Percentiles rank a stretch among this genome's conserved stretches.
Conservation (phyloP, 2,113 vertebrate genomes). For the Nibea coibor region DNA sequence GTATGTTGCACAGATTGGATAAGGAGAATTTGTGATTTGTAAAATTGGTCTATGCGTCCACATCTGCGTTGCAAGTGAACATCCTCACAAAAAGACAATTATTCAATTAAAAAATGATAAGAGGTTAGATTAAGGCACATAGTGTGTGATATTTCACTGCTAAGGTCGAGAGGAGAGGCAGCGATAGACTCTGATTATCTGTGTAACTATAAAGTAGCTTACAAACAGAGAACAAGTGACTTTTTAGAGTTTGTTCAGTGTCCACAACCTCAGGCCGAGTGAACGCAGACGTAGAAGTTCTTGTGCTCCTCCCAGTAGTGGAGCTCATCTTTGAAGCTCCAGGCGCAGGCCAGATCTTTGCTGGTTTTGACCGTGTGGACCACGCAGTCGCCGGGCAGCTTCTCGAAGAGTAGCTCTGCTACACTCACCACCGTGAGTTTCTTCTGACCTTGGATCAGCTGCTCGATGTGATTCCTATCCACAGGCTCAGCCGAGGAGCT, state of each 20-base stretch:
- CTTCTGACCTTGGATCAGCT: constrained; percentile 79
- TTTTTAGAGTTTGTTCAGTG: neutral
- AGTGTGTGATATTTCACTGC: neutral
- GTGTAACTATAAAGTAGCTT: constrained; percentile 9
- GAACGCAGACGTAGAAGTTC: constrained; percentile 80
- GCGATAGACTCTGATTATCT: constrained; percentile 10
- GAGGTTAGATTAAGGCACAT: constrained; percentile 11
- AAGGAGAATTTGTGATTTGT: neutral
- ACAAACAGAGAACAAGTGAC: neutral
- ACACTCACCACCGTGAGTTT: constrained; percentile 57
- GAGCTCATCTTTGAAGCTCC: constrained; percentile 80
- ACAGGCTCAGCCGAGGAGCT: constrained; percentile 81
- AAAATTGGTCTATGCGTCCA: neutral
- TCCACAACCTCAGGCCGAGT: constrained; percentile 74
- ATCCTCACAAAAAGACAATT: neutral
- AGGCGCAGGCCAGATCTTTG: constrained; percentile 77
- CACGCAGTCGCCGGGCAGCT: constrained; percentile 68
- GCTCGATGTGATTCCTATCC: constrained; percentile 71
- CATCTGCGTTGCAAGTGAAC: neutral
- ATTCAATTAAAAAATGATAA: neutral
- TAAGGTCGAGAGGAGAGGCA: constrained; percentile 3
- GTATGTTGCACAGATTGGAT: neutral
- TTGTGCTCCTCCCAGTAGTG: constrained; percentile 83
- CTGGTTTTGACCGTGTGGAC: constrained; percentile 78
- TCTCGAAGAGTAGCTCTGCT: constrained; percentile 76